Percentiles rank a stretch among this genome's conserved stretches.
Conservation (phyloP, 2,113 vertebrate species). For the Myiozetetes cayanensis region DNA sequence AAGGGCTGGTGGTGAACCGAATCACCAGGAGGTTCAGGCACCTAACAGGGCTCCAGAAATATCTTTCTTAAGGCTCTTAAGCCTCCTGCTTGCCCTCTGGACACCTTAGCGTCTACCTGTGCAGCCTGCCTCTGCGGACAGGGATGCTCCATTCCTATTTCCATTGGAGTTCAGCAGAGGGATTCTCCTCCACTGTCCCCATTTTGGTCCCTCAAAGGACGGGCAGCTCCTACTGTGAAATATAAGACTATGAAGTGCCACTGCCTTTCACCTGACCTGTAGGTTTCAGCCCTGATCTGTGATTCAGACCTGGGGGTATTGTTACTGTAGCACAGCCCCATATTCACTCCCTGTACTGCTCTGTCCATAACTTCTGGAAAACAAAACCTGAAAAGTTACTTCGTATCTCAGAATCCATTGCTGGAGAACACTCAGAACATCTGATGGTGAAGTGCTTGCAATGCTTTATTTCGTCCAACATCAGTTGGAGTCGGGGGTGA, state of each 20-base stretch:
- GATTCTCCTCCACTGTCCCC: accelerated
- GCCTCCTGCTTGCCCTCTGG: neutral
- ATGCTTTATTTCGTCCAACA: neutral
- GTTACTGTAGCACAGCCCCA: neutral
- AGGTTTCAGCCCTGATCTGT: neutral
- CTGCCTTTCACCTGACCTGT: neutral
- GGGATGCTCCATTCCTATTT: accelerated
- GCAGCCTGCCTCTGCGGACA: neutral
- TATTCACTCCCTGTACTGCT: accelerated
- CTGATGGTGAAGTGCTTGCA: neutral
- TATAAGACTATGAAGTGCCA: neutral
- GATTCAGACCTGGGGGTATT: neutral
- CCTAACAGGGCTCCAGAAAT: accelerated
- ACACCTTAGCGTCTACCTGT: accelerated
- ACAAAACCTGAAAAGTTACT: neutral
- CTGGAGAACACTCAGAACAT: neutral
- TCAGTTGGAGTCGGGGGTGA: neutral
- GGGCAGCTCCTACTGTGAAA: neutral
- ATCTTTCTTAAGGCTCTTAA: neutral
- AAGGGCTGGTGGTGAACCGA: neutral
- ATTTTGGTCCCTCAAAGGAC: accelerated
- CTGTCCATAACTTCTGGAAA: neutral
- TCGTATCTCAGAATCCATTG: neutral
- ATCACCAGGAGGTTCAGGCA: accelerated
- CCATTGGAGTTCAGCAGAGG: accelerated